phyloP scores from a whole-genome alignment of 2,888 invertebrate species.

The Drosophila conformis region DNA sequence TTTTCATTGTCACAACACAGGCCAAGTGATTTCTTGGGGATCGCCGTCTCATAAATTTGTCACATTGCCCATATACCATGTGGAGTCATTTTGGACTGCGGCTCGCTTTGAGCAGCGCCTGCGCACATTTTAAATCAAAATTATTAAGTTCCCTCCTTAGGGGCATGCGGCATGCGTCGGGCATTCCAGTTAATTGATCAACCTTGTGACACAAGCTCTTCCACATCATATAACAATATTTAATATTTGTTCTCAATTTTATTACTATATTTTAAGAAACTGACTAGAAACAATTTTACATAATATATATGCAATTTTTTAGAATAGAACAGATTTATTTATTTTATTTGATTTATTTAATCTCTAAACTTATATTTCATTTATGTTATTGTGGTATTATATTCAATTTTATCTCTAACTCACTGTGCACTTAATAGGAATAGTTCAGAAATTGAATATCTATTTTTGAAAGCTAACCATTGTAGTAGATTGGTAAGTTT shows the following conservation, averaged over 20 bases:
- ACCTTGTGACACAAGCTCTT: neutral
- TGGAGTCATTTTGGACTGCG: slow-evolving; percentile 37
- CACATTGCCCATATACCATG: slow-evolving; percentile 58
- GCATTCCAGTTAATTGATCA: neutral
- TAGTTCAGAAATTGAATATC: neutral
- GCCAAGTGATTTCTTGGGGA: slow-evolving; percentile 41
- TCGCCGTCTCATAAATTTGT: slow-evolving; percentile 72
- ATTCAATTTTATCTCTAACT: neutral
- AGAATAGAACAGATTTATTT: too few species aligned
- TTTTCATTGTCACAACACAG: slow-evolving; percentile 67
- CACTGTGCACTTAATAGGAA: neutral
- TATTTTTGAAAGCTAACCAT: neutral
- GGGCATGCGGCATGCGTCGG: slow-evolving; percentile 1
- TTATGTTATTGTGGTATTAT: neutral
- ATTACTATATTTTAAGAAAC: too few species aligned
- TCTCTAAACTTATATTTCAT: too few species aligned
- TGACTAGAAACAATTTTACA: neutral
- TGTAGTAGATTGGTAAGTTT: neutral
- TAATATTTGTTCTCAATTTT: neutral
- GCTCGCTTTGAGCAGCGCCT: slow-evolving; percentile 64
- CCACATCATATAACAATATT: neutral
- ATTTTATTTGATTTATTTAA: too few species aligned
- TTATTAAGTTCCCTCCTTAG: slow-evolving; percentile 38
- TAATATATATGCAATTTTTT: too few species aligned
- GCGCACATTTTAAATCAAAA: slow-evolving; percentile 75